Conservation (phyloP, 2,113 vertebrate genomes). For the Electrona antarctica region DNA sequence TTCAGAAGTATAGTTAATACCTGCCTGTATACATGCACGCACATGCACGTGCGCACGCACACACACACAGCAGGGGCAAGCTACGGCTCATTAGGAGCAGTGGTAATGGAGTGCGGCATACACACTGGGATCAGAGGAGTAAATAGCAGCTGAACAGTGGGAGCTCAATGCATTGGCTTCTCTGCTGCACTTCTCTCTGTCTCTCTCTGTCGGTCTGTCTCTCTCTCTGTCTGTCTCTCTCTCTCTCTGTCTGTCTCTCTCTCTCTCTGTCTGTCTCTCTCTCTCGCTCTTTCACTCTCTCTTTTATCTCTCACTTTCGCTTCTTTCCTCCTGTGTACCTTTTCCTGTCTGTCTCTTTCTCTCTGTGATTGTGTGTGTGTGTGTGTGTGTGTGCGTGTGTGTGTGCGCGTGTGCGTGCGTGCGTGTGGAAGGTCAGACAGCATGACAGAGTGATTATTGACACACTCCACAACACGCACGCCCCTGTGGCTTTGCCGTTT, state of each 20-base stretch:
- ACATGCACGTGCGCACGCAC: conserved; percentile 28
- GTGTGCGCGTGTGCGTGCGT: conserved; percentile 11
- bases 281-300: no score
- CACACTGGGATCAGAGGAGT: conserved; percentile 59
- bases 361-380: neutral
- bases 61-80: conserved; percentile 48
- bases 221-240: no score
- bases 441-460: conserved; percentile 20
- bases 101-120: conserved; percentile 48
- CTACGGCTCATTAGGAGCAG: conserved; percentile 62
- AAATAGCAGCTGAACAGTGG: conserved; percentile 55
- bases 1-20: neutral
- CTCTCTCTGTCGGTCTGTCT: no score
- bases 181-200: neutral
- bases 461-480: neutral
- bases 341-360: no score
- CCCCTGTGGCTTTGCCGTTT: conserved; percentile 19
- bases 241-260: no score
- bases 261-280: no score
- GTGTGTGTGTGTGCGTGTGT: neutral
- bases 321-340: no score
- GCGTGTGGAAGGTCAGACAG: conserved; percentile 19
- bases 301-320: no score
- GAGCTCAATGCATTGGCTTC: conserved; percentile 1
- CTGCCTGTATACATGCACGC: conserved; percentile 29